Percentiles rank a stretch among this genome's conserved stretches.
Conservation (phyloP, 2,113 vertebrate genomes). For the Xenotilapia leptura region DNA sequence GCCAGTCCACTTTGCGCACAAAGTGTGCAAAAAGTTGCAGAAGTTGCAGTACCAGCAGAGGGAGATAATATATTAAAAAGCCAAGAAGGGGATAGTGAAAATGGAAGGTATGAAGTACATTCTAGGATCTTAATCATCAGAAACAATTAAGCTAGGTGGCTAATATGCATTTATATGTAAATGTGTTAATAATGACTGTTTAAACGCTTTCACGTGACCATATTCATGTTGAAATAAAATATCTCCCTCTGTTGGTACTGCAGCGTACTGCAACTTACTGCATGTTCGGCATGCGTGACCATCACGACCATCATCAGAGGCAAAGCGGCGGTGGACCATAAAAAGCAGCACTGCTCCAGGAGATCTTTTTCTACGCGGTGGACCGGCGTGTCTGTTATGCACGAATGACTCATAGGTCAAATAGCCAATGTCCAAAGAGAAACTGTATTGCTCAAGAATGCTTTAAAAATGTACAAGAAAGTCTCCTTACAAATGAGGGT, state of each 20-base stretch:
- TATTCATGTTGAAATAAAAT: background rate
- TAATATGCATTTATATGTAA: background rate
- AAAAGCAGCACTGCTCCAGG: no score
- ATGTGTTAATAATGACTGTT: background rate
- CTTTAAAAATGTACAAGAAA: background rate
- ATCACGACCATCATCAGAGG: background rate
- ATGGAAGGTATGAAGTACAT: background rate
- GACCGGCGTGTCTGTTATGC: background rate
- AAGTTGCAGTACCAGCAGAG: background rate
- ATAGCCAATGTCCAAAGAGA: background rate
- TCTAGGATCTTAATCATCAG: background rate
- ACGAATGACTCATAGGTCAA: background rate
- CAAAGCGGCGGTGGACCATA: accelerated
- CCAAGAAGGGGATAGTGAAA: background rate
- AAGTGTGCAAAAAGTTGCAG: background rate
- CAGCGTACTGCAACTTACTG: background rate
- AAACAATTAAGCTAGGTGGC: background rate
- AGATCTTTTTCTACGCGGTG: no score
- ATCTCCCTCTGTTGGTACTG: background rate
- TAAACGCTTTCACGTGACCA: background rate
- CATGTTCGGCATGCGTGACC: background rate
- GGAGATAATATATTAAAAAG: background rate
- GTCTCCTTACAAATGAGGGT: background rate
- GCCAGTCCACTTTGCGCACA: background rate
- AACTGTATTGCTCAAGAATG: background rate